phyloP scores from a whole-genome alignment of 1,140 invertebrate species.

The Mycetomoellerius zeteki region DNA sequence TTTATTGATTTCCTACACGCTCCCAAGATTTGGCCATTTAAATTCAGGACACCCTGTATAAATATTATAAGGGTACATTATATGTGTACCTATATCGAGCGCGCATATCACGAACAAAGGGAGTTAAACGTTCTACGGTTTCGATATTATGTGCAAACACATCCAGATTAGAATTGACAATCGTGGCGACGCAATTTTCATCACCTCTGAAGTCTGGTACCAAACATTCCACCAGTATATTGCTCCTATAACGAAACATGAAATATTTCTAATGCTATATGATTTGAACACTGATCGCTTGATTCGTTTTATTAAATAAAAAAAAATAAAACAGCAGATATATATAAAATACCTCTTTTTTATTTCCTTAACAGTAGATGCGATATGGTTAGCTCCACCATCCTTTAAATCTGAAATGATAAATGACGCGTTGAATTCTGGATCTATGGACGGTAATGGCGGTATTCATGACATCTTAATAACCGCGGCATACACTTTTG shows the following conservation, averaged over 20 bases:
- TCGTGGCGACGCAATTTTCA: conserved; percentile 90
- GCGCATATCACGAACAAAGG: conserved; percentile 96
- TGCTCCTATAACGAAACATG: conserved; percentile 88
- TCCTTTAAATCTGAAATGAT: conserved; percentile 92
- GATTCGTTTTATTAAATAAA: conserved; percentile 10
- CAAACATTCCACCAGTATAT: conserved; percentile 98
- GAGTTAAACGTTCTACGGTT: conserved; percentile 96
- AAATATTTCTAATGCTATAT: conserved; percentile 23
- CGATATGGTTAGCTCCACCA: conserved; percentile 97
- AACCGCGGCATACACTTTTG: too few species aligned
- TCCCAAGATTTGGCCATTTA: too few species aligned
- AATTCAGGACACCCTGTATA: neutral
- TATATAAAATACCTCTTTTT: conserved; percentile 90
- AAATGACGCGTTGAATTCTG: conserved; percentile 20
- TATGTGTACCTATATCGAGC: conserved; percentile 89
- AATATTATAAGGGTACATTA: neutral
- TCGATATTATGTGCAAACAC: conserved; percentile 99
- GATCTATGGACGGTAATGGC: neutral
- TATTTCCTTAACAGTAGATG: conserved; percentile 94
- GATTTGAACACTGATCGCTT: neutral
- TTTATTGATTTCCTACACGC: too few species aligned
- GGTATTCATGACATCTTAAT: too few species aligned
- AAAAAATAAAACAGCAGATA: conserved; percentile 35
- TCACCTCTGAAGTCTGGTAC: conserved; percentile 98
- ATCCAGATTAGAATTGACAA: conserved; percentile 95